phyloP scores from a whole-genome alignment of 92 coral and sea anemone species.

The Pocillopora grandis region DNA sequence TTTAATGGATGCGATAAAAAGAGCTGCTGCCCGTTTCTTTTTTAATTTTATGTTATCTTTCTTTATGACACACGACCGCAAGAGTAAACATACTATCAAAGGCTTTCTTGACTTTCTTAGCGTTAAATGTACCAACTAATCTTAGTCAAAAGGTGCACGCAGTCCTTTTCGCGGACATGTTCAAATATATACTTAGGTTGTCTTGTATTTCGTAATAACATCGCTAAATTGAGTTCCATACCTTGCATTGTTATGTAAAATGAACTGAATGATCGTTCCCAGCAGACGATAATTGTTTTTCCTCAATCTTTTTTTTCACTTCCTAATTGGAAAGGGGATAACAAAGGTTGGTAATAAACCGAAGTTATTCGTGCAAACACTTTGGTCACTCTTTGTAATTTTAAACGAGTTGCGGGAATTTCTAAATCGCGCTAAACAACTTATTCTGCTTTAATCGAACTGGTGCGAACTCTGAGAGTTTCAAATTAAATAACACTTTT shows the following conservation, averaged over 20 bases:
- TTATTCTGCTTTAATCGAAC: too few species aligned
- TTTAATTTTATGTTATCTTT: not conserved
- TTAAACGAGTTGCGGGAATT: too few species aligned
- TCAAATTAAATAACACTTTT: not conserved
- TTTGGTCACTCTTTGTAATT: too few species aligned
- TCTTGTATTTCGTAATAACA: not conserved
- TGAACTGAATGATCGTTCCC: not conserved
- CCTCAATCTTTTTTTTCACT: not conserved
- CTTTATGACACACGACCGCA: not conserved
- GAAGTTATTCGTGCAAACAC: too few species aligned
- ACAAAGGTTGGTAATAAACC: too few species aligned
- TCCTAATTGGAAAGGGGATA: not conserved
- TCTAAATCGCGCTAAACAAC: too few species aligned
- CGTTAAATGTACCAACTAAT: slow-evolving; percentile 25
- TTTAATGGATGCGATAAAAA: not conserved
- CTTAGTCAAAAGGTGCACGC: not conserved
- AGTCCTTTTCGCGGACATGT: not conserved
- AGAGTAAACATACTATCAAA: not conserved
- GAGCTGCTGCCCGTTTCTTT: not conserved
- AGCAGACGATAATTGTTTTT: not conserved
- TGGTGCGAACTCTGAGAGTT: not conserved
- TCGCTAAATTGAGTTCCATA: slow-evolving; percentile 4
- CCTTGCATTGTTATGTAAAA: slow-evolving; percentile 8
- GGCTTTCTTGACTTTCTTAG: slow-evolving; percentile 22
- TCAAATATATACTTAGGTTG: slow-evolving; percentile 4